phyloP scores from a whole-genome alignment of 2,113 vertebrate species.

The Atherinomorus stipes region DNA sequence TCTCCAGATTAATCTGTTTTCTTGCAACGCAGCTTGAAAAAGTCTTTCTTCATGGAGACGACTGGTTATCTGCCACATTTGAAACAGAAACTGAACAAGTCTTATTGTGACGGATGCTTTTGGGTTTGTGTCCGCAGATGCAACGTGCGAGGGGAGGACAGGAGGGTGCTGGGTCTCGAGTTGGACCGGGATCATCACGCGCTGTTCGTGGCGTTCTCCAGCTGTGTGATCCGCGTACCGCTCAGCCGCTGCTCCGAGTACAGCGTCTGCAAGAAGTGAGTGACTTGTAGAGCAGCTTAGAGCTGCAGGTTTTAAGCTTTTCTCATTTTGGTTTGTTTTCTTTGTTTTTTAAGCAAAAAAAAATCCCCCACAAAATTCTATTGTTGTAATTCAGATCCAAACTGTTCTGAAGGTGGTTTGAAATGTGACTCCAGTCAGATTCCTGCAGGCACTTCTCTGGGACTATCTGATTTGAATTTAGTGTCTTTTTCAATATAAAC shows the following conservation, averaged over 20 bases:
- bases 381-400: too few relatives aligned
- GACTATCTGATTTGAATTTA: too few relatives aligned
- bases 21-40: slow-evolving; percentile 29
- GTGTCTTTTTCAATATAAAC: too few relatives aligned
- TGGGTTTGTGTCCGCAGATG: slow-evolving; percentile 79
- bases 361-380: too few relatives aligned
- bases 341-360: too few relatives aligned
- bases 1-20: too few relatives aligned
- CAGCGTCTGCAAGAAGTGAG: slow-evolving; percentile 88
- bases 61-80: too few relatives aligned
- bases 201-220: slow-evolving; percentile 90
- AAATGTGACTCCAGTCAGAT: too few relatives aligned
- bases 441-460: too few relatives aligned
- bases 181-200: slow-evolving; percentile 88
- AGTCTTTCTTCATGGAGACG: slow-evolving; percentile 22
- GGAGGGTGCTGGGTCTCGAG: slow-evolving; percentile 86
- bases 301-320: not conserved
- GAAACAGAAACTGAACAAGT: not conserved
- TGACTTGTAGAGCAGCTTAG: not conserved
- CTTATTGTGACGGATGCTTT: not conserved
- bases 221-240: slow-evolving; percentile 88
- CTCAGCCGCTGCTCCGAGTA: slow-evolving; percentile 88
- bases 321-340: not conserved
- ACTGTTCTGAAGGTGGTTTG: too few relatives aligned
- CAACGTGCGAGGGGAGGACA: slow-evolving; percentile 82